Base-by-base conservation (phyloP, 2,113 vertebrate species). In the Polyodon spathula region DNA sequence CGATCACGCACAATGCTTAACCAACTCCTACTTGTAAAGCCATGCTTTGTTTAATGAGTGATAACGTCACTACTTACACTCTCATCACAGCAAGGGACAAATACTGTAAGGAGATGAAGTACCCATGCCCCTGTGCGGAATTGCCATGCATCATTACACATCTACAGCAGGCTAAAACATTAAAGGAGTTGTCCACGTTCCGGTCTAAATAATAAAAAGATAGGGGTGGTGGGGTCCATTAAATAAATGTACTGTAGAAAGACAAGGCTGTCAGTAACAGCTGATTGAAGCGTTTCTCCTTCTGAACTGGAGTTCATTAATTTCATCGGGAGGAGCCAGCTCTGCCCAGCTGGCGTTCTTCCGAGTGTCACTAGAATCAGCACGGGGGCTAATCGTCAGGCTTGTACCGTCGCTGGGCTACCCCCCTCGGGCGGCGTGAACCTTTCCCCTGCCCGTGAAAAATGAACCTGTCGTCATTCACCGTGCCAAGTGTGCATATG, bases 201-300 rank as follows among this genome's bases (percentile, higher is more conserved):
- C 27, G 27, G 27, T 27, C 27, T 27, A 2, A n/a, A 27, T 27
- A 27, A 27, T 27, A 27, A 27, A 27, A 60, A 53, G 43, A 53
- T n/a, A 50, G 48, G 48, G 12, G 6, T 11, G 11, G 48, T 56
- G 54, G 71, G 73, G 78, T 78, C 75, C 74, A 76, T 76, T 83
- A 80, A 80, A 77, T 69, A 71, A 67, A 76, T 84, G 81, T 84
- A 76, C 68, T 62, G 59, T 65, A 86, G 84, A 84, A 80, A 75
- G 81, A 84, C 84, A 85, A 67, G 75, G 78, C 80, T 82, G 81
- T 82, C 79, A 84, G 80, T 70, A 78, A 56, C 66, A 65, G 77
- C 76, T 84, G 82, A 88, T 82, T 84, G 82, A 88, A 84, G 84
- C 79, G 83, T 78, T 88, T 84, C 83, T 68, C 83, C 80, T 73